Evolutionary conservation across 1,140 invertebrate genomes (phyloP).

Genomic region (Lethrus apterus): DNA sequence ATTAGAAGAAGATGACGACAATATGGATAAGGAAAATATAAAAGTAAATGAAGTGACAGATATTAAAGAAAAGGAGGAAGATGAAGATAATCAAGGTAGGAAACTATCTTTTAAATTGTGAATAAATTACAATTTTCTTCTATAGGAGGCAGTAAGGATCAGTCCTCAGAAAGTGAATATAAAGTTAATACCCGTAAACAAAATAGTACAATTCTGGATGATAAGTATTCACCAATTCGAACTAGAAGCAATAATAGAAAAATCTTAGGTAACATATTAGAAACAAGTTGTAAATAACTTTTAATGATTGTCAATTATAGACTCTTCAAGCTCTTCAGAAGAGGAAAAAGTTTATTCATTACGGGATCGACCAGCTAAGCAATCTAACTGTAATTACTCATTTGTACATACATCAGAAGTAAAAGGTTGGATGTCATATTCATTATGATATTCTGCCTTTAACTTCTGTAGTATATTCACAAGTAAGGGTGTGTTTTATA

Average conservation of each 20-base stretch:
- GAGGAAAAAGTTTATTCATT: slow-evolving; percentile 31
- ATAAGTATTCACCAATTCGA: slow-evolving; percentile 8
- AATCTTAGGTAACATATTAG: slow-evolving; percentile 14
- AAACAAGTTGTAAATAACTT: no score
- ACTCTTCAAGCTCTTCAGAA: slow-evolving; percentile 25
- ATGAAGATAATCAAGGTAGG: background rate
- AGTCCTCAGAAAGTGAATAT: slow-evolving; percentile 16
- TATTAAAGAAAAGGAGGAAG: slow-evolving; percentile 16
- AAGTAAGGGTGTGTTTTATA: no score
- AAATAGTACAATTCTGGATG: slow-evolving; percentile 9
- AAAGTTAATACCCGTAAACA: slow-evolving; percentile 8
- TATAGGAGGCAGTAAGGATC: slow-evolving; percentile 5
- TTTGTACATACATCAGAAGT: no score
- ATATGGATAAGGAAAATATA: slow-evolving; percentile 3
- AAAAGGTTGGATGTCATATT: no score
- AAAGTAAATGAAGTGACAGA: slow-evolving; percentile 8
- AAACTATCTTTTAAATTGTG: background rate
- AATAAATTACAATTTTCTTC: slow-evolving; percentile 3
- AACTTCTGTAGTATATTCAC: no score
- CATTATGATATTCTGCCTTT: no score
- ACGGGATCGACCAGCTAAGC: slow-evolving; percentile 29
- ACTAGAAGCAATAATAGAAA: slow-evolving; percentile 5
- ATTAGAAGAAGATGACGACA: slow-evolving; percentile 9
- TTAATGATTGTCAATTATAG: no score
- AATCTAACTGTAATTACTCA: no score